Evolutionary conservation across 2,888 invertebrate genomes (phyloP).

Genomic region (Caenorhabditis sp.): DNA sequence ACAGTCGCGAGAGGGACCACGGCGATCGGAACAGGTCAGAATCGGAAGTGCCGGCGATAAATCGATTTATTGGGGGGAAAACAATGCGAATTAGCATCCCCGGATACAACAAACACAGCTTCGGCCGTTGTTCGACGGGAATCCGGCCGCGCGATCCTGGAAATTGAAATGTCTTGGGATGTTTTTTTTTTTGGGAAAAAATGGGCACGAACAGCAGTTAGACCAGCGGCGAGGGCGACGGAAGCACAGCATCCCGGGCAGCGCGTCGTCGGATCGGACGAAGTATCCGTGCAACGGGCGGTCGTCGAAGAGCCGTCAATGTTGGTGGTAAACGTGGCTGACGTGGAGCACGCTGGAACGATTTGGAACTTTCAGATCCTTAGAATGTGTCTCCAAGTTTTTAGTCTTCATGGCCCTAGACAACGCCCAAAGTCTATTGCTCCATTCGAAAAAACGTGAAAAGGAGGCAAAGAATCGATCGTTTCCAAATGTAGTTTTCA

Average conservation of each 20-base stretch:
- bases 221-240: conserved; percentile 36
- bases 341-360: conserved; percentile 37
- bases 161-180: not conserved
- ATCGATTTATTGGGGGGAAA: not conserved
- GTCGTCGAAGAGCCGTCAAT: conserved; percentile 42
- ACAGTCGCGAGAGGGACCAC: not conserved
- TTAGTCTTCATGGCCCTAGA: too few species aligned
- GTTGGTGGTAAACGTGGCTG: conserved; percentile 33
- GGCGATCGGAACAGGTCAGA: not conserved
- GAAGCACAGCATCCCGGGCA: conserved; percentile 47
- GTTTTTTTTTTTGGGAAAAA: not conserved
- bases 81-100: conserved; percentile 15
- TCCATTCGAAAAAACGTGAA: too few species aligned
- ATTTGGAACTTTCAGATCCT: not conserved
- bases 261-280: conserved; percentile 8
- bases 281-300: conserved; percentile 38
- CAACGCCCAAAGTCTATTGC: too few species aligned
- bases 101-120: conserved; percentile 48
- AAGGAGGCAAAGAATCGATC: too few species aligned
- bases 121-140: conserved; percentile 50
- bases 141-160: conserved; percentile 41
- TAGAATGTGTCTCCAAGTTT: too few species aligned
- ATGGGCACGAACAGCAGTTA: conserved; percentile 12
- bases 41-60: not conserved
- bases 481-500: too few species aligned